phyloP scores from a whole-genome alignment of 2,797 vertebrate species.

The Acrossocheilus fasciatus region DNA sequence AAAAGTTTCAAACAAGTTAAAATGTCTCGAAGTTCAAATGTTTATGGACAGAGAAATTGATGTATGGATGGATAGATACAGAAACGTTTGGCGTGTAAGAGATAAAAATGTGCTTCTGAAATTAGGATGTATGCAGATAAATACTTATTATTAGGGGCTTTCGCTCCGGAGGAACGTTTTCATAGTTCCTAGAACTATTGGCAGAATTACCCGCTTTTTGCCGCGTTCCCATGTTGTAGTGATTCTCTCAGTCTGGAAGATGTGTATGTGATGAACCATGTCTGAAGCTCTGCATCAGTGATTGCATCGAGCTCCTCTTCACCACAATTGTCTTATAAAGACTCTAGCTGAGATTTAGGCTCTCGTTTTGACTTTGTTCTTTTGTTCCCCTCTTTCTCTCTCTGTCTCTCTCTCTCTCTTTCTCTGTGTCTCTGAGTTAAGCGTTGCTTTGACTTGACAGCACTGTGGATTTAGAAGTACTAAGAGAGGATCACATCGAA shows the following conservation, averaged over 20 bases:
- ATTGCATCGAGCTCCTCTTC: background rate
- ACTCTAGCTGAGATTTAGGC: conserved; percentile 1
- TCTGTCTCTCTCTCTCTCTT: background rate
- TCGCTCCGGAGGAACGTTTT: background rate
- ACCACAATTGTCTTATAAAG: conserved; percentile 13
- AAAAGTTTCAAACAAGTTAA: background rate
- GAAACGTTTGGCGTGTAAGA: background rate
- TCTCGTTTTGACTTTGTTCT: conserved; percentile 29
- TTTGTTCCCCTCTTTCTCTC: background rate
- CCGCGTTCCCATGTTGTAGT: background rate
- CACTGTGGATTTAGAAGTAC: conserved; percentile 49
- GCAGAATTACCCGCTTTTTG: background rate
- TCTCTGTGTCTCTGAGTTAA: conserved; percentile 18
- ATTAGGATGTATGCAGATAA: conserved; percentile 2
- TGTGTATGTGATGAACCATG: background rate
- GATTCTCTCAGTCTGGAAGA: background rate
- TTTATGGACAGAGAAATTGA: background rate
- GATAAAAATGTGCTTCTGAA: background rate
- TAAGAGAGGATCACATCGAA: conserved; percentile 45
- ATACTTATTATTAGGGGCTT: background rate
- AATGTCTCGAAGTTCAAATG: background rate
- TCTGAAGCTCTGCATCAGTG: background rate
- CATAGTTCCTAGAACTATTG: background rate
- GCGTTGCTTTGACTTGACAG: conserved; percentile 46
- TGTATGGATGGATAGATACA: background rate